Percentiles rank a stretch among this genome's conserved stretches.
Evolutionary conservation across 2,888 invertebrate genomes (phyloP).

Genomic region (Drosophila hamatofila): DNA sequence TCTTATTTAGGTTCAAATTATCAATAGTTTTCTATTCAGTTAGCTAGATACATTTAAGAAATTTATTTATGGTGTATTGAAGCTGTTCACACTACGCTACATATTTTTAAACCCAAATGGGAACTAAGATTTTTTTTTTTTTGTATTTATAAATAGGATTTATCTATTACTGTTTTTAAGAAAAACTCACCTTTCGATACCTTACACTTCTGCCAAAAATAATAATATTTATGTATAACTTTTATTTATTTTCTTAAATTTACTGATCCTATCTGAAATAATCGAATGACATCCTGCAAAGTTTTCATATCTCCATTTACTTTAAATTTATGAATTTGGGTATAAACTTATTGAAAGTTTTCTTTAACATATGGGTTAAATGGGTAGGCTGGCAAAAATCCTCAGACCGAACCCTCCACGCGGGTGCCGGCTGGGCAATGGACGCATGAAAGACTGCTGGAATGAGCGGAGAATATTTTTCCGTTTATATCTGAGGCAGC

Average conservation of each 20-base stretch:
- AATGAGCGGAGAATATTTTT: background rate
- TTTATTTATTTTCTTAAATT: background rate
- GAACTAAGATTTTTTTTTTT: background rate
- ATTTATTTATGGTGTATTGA: background rate
- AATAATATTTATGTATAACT: background rate
- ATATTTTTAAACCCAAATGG: no score
- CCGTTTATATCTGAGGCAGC: background rate
- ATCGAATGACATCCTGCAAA: background rate
- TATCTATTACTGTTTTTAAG: background rate
- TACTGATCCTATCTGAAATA: background rate
- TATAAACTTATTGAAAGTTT: background rate
- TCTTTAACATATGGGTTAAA: slow-evolving; percentile 11
- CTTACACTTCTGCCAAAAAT: slow-evolving; percentile 28
- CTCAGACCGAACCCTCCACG: slow-evolving; percentile 58
- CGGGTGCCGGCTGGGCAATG: slow-evolving; percentile 61
- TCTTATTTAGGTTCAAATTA: background rate
- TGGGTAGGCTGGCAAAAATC: slow-evolving; percentile 61
- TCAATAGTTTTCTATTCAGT: background rate
- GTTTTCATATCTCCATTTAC: background rate
- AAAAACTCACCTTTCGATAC: background rate
- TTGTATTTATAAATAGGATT: background rate
- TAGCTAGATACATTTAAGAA: background rate
- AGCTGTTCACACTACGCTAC: no score
- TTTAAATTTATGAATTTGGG: background rate
- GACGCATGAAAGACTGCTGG: slow-evolving; percentile 15